Base-by-base conservation (phyloP, 2,797 vertebrate species). In the Cyprinodon diabolis region DNA sequence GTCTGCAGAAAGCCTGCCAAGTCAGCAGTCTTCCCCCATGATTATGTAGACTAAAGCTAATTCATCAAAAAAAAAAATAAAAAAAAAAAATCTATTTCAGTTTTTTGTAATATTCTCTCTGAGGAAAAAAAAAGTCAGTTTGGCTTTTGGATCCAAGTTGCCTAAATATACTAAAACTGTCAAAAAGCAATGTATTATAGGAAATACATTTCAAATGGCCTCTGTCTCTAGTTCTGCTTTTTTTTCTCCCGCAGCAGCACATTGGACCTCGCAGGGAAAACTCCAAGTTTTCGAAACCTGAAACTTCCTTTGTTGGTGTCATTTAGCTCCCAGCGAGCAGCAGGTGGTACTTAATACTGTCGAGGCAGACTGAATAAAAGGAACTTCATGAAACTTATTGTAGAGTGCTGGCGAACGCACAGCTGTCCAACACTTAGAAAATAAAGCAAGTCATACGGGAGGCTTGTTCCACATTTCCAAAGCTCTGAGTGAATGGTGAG, bases 351-450 rank as follows among this genome's bases (percentile, higher is more conserved):
- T 51, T 48, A 76, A 79, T 83, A 90, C 85, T 77, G 75, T 79
- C 62, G 79, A 21, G 74, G 84, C 81, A 76, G 72, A 79, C 67
- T 25, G 75, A 52, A 77, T 86, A 74, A 90, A 88, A 88, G 71
- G 72, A 84, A 83, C 83, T 89, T 75, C 84, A 88, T 89, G 83
- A 89, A 90, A 85, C 89, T 75, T 83, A 84, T 86, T 89, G 87
- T 83, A 69, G 70, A 81, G 52, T 25, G 81, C 77, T 66, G 81
- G 80, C 88, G 73, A 83, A 82, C 74, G 70, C 83, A 87, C 90
- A 91, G 92, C 92, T 93, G 92, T 87, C 90, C 0, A 76, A 63
- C 80, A 48, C 85, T 87, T 81, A 91, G 86, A 91, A 91, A 91
- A 90, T 87, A 90, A 87, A 86, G 81, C 77, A 86, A 85, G 87